phyloP scores from a whole-genome alignment of 2,113 vertebrate genomes.

The Rhineura floridana region DNA sequence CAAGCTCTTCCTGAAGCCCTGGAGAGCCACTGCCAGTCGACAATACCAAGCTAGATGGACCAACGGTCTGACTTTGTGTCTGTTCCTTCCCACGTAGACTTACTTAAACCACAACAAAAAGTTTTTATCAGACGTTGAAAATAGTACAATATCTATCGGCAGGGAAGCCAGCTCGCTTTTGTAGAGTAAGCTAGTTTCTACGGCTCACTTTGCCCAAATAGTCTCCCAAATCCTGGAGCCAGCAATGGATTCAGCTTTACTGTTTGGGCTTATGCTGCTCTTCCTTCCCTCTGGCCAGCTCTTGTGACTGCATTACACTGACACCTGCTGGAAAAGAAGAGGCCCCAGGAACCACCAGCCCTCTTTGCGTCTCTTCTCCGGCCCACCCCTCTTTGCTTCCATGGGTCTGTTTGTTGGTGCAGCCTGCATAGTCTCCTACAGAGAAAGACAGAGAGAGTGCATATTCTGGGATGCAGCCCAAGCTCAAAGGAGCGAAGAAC shows the following conservation, averaged over 20 bases:
- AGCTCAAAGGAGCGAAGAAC: neutral
- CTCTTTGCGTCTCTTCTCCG: rapidly evolving
- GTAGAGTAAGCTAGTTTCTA: too few species aligned
- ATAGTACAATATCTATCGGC: too few species aligned
- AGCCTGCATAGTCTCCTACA: neutral
- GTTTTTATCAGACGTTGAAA: too few species aligned
- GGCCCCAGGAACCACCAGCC: too few species aligned
- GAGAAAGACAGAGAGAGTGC: rapidly evolving
- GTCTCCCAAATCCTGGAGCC: neutral
- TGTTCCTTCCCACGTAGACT: too few species aligned
- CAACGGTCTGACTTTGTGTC: too few species aligned
- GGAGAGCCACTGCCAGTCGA: too few species aligned
- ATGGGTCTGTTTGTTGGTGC: neutral
- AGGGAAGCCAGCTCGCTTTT: too few species aligned
- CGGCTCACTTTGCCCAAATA: neutral
- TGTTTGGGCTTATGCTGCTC: neutral
- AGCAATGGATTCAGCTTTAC: too few species aligned
- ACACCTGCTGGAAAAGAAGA: neutral
- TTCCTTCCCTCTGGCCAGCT: neutral
- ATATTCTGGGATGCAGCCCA: neutral
- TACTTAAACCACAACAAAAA: too few species aligned
- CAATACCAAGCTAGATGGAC: too few species aligned
- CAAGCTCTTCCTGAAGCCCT: too few species aligned
- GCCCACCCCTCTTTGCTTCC: neutral
- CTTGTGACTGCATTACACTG: neutral